Percentiles rank a stretch among this genome's conserved stretches.
These are phyloP conservation scores for Bombus ignitus DNA, from an alignment of 1,140 invertebrate species.

Conservation along the genomic window DNA sequence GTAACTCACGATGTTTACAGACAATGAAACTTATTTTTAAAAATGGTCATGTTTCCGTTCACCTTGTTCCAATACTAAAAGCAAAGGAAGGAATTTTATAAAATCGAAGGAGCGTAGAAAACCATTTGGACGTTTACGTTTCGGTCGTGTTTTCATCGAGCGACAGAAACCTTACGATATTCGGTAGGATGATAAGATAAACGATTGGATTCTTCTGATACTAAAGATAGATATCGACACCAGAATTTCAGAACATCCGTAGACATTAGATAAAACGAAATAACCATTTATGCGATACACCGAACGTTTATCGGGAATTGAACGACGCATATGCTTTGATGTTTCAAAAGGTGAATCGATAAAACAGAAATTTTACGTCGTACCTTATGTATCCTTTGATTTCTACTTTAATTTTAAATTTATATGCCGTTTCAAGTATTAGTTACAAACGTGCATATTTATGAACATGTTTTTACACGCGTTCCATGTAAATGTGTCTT, in stretches of 20 bases:
- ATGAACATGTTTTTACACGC: background rate
- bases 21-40: background rate
- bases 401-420: background rate
- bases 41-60: background rate
- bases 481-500: too few species aligned
- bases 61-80: background rate
- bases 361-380: background rate
- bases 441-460: background rate
- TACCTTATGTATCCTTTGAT: background rate
- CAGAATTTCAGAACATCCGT: background rate
- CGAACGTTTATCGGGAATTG: background rate
- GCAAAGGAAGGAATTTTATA: too few species aligned
- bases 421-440: too few species aligned
- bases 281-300: background rate
- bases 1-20: background rate
- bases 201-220: background rate
- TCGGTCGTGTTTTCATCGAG: background rate
- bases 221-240: background rate
- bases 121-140: background rate
- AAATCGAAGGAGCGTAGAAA: background rate
- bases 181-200: conserved; percentile 23
- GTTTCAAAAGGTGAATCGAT: background rate
- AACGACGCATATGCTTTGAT: background rate
- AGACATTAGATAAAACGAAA: conserved; percentile 9
- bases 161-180: background rate